Base-by-base conservation (phyloP, 1,140 invertebrate species). In the Belonocnema kinseyi region DNA sequence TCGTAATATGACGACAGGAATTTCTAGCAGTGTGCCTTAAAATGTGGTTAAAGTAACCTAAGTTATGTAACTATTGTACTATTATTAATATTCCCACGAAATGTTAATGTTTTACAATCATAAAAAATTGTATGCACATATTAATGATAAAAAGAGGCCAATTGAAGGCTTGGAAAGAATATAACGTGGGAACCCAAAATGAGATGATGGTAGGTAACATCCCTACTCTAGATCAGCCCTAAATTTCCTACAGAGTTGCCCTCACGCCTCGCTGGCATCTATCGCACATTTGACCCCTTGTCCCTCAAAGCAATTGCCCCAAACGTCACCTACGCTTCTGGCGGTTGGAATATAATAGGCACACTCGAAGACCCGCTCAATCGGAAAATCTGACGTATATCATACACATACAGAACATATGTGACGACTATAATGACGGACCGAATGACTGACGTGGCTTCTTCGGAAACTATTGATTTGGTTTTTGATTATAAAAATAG, bases 351-450 rank as follows among this genome's bases (percentile, higher is more conserved):
- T 66, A 66, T 66, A 66, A 66, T 66, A 40, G 61, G 13, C 40
- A 46, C 72, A 76, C 52, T 77, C 26, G 74, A 54, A 61, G 21
- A 83, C 51, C 72, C 81, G 58, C 54, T 71, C 56, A 77, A 21
- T 73, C 50, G 83, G 83, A 84, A 87, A 87, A 88, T 88, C 71
- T 83, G 78, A 79, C 75, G 82, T 71, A 77, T 81, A 80, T 80
- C 79, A 72, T 75, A 75, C 74, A 26, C 56, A n/a, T 16, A 66
- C 3, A 66, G 33, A 40, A 33, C 26, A 66, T 66, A 66, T 66
- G 73, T 75, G 74, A n/a, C 52, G 73, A 74, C 13, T 54, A 52
- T 74, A 14, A 56, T 74, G 73, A 73, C 50, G 53, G 40, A 40
- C 52, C 72, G 52, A 11, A 66, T 66, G 61, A 66, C 40, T 66